Base-by-base conservation (phyloP, 2,888 invertebrate species). In the Sthenelais limicola region DNA sequence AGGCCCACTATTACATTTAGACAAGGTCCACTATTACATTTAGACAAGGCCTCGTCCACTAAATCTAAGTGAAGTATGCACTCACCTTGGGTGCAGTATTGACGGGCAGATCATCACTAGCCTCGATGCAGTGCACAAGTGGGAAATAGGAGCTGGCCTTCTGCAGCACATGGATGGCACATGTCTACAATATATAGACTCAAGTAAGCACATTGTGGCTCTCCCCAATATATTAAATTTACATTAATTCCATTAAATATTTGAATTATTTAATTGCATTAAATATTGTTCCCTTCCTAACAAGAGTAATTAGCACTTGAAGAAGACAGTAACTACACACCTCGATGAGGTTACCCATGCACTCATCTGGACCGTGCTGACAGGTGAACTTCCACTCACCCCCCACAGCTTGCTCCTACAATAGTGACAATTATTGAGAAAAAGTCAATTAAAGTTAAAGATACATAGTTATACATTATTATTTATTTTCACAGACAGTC, bases 361-460 rank as follows among this genome's bases (percentile, higher is more conserved):
- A 87, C 74, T 88, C 87, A 18, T 82, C 71, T 56, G 80, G 62
- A 3, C 87, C 87, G 78, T 88, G 87, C 70, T 88, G 87, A 80
- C 87, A 88, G 3, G 73, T 58, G 78, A 85, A 87, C 69, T 78
- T 71, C 82, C 83, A 86, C 30, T 76, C 71, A 15, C 75, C 76
- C 1, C 77, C 79, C 21, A 48, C 76, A 52, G 79, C 73, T 15
- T 69, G 74, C 71, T 85, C 82, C 83, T n/a, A n/a, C n/a, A n/a
- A n/a, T n/a, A n/a, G n/a, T n/a, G n/a, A n/a, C n/a, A n/a, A n/a
- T n/a, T n/a, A n/a, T n/a, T n/a, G n/a, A n/a, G n/a, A n/a, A n/a
- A n/a, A n/a, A n/a, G n/a, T n/a, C n/a, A n/a, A n/a, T n/a, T n/a
- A n/a, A n/a, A n/a, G n/a, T n/a, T n/a, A n/a, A n/a, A n/a, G n/a